phyloP scores from a whole-genome alignment of 2,797 vertebrate species.

The Oryzias dopingdopingensis region DNA sequence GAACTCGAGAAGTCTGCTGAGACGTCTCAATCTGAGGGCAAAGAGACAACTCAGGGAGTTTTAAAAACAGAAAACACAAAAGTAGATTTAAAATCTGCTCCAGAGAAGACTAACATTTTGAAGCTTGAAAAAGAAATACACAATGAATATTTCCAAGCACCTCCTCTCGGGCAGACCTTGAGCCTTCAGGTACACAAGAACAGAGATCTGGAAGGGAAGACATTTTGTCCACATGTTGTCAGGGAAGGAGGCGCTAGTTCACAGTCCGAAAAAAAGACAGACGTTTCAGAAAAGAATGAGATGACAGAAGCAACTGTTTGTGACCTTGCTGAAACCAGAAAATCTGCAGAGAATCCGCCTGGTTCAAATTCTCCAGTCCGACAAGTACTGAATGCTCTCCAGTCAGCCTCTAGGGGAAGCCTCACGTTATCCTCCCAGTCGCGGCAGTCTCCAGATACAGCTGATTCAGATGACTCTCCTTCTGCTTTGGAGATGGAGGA shows the following conservation, averaged over 20 bases:
- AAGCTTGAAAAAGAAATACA: conserved; percentile 70
- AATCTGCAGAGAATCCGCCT: conserved; percentile 41
- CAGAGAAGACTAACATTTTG: conserved; percentile 67
- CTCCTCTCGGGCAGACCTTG: conserved; percentile 68
- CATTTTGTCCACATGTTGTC: conserved; percentile 8
- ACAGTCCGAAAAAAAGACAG: conserved; percentile 19
- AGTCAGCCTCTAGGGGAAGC: conserved; percentile 68
- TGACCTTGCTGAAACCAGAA: conserved; percentile 56
- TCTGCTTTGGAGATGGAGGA: conserved; percentile 86
- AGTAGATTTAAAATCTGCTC: conserved; percentile 46
- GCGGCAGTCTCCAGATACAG: conserved; percentile 74
- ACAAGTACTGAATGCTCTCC: conserved; percentile 72
- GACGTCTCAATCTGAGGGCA: conserved; percentile 21
- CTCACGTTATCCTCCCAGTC: conserved; percentile 64
- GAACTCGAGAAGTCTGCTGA: conserved; percentile 20
- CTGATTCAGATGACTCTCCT: conserved; percentile 80
- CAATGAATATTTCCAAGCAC: conserved; percentile 75
- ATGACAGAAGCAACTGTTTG: conserved; percentile 21
- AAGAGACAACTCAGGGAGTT: conserved; percentile 16
- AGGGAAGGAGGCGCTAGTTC: conserved; percentile 13
- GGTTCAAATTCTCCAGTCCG: conserved; percentile 69
- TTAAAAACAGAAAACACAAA: conserved; percentile 42
- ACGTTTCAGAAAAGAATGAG: conserved; percentile 28
- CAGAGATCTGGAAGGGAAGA: conserved; percentile 34
- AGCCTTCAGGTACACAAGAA: conserved; percentile 47